phyloP scores from a whole-genome alignment of 2,797 vertebrate species.

The Chelidonichthys spinosus region DNA sequence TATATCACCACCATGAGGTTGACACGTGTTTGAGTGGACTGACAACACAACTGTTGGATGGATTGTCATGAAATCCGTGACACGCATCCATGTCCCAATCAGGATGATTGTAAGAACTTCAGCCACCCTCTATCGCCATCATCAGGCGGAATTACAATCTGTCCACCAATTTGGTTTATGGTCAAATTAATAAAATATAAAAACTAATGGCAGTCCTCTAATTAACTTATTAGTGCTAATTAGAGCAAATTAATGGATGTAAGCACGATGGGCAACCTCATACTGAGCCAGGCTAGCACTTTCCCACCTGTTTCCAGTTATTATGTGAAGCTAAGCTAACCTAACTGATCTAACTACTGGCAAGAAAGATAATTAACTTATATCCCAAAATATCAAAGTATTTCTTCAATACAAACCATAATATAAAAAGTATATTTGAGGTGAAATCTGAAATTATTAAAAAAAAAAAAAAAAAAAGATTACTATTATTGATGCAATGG shows the following conservation, averaged over 20 bases:
- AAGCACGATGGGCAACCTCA: too few species aligned
- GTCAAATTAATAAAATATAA: neutral
- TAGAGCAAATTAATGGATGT: too few species aligned
- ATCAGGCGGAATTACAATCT: neutral
- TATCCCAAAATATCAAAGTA: neutral
- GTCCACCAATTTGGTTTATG: neutral
- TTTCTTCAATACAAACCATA: neutral
- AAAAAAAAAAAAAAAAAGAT: neutral
- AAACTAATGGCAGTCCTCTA: too few species aligned
- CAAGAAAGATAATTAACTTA: neutral
- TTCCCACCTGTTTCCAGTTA: neutral
- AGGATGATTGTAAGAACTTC: neutral
- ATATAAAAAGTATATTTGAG: neutral
- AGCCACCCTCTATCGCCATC: neutral
- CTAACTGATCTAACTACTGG: neutral
- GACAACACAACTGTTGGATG: neutral
- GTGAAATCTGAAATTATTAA: neutral
- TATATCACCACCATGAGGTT: neutral
- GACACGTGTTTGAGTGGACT: neutral
- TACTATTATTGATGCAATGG: neutral
- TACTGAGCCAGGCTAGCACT: neutral
- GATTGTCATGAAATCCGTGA: neutral
- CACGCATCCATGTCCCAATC: neutral
- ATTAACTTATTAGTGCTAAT: too few species aligned
- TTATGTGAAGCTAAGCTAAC: neutral